A percentile compares a stretch with the other conserved stretches of the same genome.
Evolutionary conservation across 2,113 vertebrate genomes (phyloP).

Genomic region (Xerus inauris): DNA sequence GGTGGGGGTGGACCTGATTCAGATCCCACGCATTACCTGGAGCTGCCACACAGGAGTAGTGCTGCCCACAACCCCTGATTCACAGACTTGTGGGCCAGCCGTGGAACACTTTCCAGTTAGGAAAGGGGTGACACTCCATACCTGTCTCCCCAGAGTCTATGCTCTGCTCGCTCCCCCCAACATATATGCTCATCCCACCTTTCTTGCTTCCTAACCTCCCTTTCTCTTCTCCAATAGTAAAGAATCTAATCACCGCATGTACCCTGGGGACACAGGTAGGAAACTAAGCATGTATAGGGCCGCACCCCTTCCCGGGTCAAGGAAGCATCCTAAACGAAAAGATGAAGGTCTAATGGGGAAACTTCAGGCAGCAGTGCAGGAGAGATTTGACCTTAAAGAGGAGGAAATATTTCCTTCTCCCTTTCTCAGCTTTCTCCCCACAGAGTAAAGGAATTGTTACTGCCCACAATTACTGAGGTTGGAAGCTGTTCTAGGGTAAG

Average conservation of each 20-base stretch:
- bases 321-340: not conserved
- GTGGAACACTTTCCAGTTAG: accelerated
- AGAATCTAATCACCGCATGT: not conserved
- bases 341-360: not conserved
- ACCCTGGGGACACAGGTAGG: not conserved
- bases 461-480: not conserved
- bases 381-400: not conserved
- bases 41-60: not conserved
- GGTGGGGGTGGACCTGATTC: not conserved
- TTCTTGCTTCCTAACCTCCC: not conserved
- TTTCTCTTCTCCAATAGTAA: not conserved
- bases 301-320: accelerated
- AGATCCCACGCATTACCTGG: not conserved
- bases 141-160: not conserved
- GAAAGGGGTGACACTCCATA: not conserved
- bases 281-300: not conserved
- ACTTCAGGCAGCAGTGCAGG: not conserved
- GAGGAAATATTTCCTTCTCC: not conserved
- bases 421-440: not conserved
- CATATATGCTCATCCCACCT: not conserved
- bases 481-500: not conserved
- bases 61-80: not conserved
- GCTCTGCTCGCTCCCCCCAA: not conserved
- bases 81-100: not conserved
- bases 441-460: not conserved